Evolutionary conservation across 2,888 invertebrate genomes (phyloP), one percentile per base, ranked within the genome.

Genomic region (Tetanocera ferruginea): DNA sequence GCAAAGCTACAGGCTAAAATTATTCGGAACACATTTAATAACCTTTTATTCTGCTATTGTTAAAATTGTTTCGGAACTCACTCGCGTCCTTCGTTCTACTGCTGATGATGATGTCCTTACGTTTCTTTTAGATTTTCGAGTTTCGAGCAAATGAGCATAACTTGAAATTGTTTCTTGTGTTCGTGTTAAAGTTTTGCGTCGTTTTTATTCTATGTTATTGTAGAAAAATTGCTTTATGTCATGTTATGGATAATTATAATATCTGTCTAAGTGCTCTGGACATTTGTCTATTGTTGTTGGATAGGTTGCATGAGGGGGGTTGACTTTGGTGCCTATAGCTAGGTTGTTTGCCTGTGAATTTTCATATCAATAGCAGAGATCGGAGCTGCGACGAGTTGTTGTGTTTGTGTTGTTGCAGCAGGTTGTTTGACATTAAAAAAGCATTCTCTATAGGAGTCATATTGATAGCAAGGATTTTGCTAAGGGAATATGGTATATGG

Each of bases 241-340:
- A 88, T 87, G 88, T 85, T 85, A 86, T 84, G 81, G 84, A 87
- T 88, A 87, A 88, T 88, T 87, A 87, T 78, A 84, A 84, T 84
- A 85, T 78, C 51, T 31, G 73, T 73, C 72, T 73, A 76, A 64
- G 67, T 73, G 69, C 60, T 73, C 73, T 23, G 62, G 62, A 49
- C 73, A 73, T 73, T 62, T 62, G 62, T 60, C 62, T 25, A 28
- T 49, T 37, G 72, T 72, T 57, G 34, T 19, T 28, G 2, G 52
- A 28, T 57, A n/a, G 9, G 23, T 11, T 19, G 43, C 8, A 9
- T 23, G 23, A 28, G 28, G 34, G 0, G 5, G 49, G 43, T 43
- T 25, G 51, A 51, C 69, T 5, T 2, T 9, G 8, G 8, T 5
- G 43, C 3, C 23, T 8, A 49, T 6, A 5, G n/a, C 2, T 14